Base-by-base conservation (phyloP, 2,888 invertebrate species). In the Barypeithes pellucidus region DNA sequence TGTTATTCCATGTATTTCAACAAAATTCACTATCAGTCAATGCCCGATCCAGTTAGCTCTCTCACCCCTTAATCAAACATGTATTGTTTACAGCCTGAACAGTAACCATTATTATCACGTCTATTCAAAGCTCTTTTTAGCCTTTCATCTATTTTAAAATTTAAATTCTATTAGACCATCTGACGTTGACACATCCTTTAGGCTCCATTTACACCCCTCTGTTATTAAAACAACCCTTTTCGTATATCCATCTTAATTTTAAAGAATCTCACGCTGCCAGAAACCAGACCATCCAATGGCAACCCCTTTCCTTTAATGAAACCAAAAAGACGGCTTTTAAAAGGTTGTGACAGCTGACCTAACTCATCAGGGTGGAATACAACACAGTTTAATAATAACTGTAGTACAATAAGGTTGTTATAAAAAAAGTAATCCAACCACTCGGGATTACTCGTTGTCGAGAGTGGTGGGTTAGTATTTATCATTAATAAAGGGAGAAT, bases 171-270 rank as follows among this genome's bases (percentile, higher is more conserved):
- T 14, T 39, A 43, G 16, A 2, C 16, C 54, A 33, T 18, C 8
- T 57, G 18, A 57, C 54, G 11, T 16, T 57, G 33, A 57, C 36
- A 33, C 3, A 52, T 52, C 3, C 9, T 33, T 57, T 3, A 18
- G 18, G 33, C 33, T 33, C 11, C 3, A 29, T 54, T n/a, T 24
- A 50, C 12, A 29, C 29, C 16, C n/a, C 16, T 33, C 29, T 52
- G 22, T 67, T 59, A 67, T 67, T 67, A 67, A 67, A 67, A 59
- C 36, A 33, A 59, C 67, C 67, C 67, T 47, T 59, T 59, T 57
- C 47, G 45, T 4, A 8, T 22, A 57, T 39, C 47, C 59, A 20
- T 67, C 59, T 67, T 59, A 47, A 67, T 67, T 67, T 24, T 41
- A 59, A 52, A 59, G 47, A 8, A 43, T 67, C 67, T 67, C 67